A percentile compares a stretch with the other conserved stretches of the same genome.
Evolutionary conservation across 2,113 vertebrate species (phyloP).

Genomic region (Cervus canadensis): DNA sequence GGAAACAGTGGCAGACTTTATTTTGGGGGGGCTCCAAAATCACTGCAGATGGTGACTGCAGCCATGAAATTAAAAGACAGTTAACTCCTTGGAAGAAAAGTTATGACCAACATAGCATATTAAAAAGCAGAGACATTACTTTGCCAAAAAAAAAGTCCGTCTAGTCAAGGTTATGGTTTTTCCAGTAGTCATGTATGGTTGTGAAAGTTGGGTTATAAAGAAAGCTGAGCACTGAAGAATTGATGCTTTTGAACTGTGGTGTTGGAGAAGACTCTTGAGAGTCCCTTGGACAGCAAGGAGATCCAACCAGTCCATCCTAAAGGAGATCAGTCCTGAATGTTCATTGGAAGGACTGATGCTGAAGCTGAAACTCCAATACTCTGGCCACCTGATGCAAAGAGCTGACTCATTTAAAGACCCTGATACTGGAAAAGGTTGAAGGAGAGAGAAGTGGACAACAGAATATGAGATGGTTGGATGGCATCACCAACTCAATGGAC

Average conservation of each 20-base stretch:
- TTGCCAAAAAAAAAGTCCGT: not conserved
- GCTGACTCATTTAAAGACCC: not conserved
- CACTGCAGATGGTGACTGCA: not conserved
- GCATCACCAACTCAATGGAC: not conserved
- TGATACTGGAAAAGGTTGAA: not conserved
- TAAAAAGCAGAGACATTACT: not conserved
- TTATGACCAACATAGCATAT: not conserved
- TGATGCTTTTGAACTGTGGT: not conserved
- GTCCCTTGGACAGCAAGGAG: not conserved
- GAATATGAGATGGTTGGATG: not conserved
- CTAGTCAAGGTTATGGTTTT: not conserved
- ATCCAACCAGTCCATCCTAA: not conserved
- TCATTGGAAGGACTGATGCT: not conserved
- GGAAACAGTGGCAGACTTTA: not conserved
- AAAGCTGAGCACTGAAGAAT: not conserved
- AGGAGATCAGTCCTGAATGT: not conserved
- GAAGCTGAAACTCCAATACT: not conserved
- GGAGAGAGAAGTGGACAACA: not conserved
- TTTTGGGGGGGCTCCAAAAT: fast-evolving
- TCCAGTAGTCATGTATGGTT: not conserved
- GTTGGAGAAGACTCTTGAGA: not conserved
- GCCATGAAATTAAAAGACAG: not conserved
- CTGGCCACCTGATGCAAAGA: not conserved
- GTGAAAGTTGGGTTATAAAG: not conserved
- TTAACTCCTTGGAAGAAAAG: not conserved